Base-by-base conservation (phyloP, 2,797 vertebrate species). In the Chloroceryle inda region DNA sequence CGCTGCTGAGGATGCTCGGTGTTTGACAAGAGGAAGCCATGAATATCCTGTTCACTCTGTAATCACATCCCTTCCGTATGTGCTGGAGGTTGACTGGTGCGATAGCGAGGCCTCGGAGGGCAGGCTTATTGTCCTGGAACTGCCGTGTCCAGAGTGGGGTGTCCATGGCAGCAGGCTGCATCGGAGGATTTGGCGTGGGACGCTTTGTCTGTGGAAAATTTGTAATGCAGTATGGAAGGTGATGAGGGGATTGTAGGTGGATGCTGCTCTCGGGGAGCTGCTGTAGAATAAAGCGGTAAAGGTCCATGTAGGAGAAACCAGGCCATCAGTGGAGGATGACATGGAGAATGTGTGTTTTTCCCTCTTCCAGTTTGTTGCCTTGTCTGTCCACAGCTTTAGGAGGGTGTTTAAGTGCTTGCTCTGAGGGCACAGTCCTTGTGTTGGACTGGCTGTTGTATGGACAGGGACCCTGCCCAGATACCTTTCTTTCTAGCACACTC, bases 61-160 rank as follows among this genome's bases (percentile, higher is more conserved):
- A 79, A 27, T 66, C n/a, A 4, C 0, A 7, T n/a, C 2, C 45
- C 22, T n/a, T 61, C 40, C 75, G 29, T 88, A 42, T 0, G 0
- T 44, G 73, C 61, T 62, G 44, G 27, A 62, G 35, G 20, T 10
- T 62, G 73, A 82, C 61, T 23, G 76, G 86, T 86, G 73, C 86
- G 82, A 22, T 69, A 53, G 62, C n/a, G 31, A 44, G 37, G 85
- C 44, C 66, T 62, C 63, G 73, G 38, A 66, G 61, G 38, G 59
- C 53, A 72, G 87, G 72, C 53, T 75, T 62, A 6, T 58, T 94
- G 68, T 91, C 66, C 82, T 38, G 9, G 9, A 80, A 35, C 26
- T 79, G 88, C 75, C 45, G 11, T 49, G 53, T 31, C 69, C 89
- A 59, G 35, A 61, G 22, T 10, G 13, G 29, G 55, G 76, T 37